Conservation (phyloP, 1,140 invertebrate genomes). For the Melipona quadrifasciata region DNA sequence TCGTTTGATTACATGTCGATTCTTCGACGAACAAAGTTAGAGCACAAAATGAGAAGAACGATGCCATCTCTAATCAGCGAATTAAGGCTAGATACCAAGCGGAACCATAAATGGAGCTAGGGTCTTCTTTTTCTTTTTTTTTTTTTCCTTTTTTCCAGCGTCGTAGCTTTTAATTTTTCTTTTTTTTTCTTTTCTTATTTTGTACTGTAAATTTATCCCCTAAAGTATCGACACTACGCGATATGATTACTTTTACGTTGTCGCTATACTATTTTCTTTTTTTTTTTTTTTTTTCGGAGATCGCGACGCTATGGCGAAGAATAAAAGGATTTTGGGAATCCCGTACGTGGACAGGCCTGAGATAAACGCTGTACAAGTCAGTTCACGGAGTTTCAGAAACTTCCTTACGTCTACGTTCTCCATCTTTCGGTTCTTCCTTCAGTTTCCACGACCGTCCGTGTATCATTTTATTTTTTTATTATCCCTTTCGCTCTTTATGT, state of each 20-base stretch:
- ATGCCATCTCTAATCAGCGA: neutral
- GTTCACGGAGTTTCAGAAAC: slow-evolving; percentile 32
- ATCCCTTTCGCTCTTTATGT: neutral
- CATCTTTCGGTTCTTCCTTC: neutral
- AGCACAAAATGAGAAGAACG: slow-evolving; percentile 13
- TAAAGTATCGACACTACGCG: slow-evolving; percentile 25
- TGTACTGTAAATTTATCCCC: slow-evolving; percentile 19
- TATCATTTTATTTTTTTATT: neutral
- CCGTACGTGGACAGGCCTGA: slow-evolving; percentile 17
- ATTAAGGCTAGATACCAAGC: neutral
- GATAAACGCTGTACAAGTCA: slow-evolving; percentile 36
- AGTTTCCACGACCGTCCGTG: neutral
- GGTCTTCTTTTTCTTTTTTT: neutral
- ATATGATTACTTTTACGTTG: slow-evolving; percentile 31
- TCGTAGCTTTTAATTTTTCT: neutral
- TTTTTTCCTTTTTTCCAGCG: neutral
- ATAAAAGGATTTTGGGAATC: no score
- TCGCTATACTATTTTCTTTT: slow-evolving; percentile 4
- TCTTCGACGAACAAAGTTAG: slow-evolving; percentile 12
- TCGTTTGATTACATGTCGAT: slow-evolving; percentile 13
- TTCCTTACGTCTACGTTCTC: neutral
- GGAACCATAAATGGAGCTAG: neutral
- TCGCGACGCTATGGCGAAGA: neutral
- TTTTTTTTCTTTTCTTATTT: neutral
- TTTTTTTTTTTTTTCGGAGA: neutral